Base-by-base conservation (phyloP, 2,113 vertebrate genomes). In the Trogon surrucura region DNA sequence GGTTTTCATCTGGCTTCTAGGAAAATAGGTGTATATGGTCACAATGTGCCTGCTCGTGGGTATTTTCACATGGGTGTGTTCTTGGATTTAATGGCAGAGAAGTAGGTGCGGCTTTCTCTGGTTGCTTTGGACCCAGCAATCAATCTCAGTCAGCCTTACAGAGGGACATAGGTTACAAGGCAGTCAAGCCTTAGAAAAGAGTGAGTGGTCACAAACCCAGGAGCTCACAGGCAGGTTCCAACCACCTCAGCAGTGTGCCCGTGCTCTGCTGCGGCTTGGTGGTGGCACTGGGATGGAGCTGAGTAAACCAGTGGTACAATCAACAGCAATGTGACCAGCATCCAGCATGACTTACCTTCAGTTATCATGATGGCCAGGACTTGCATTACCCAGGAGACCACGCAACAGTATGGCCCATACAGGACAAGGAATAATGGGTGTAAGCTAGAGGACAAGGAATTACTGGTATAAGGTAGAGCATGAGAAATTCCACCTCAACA, bases 1-100 rank as follows among this genome's bases (percentile, higher is more conserved):
- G 20, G 16, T 13, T 87, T 93, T 84, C 66, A 23, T 38, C 48
- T 45, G 73, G 50, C 32, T 92, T 96, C 84, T 60, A 91, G 86
- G 77, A 91, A 95, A 72, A 71, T 20, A 89, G 18, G 29, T 69
- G 32, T 27, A 11, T 50, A 11, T 1, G 0, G 60, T 60, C 48
- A 53, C 18, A 87, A 56, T 32, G 77, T 71, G 30, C 56, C 61
- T 70, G 20, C n/a, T 87, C 32, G 20, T 0, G 0, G 66, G 26
- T 48, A 38, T 85, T 87, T 87, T 72, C 57, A 10, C 48, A 22
- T 8, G 60, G 16, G 15, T 21, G 41, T 84, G 56, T 67, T 61
- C 25, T 44, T 78, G 19, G 32, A n/a, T 64, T 71, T 5, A 2
- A 32, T 4, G 1, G 25, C 60, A 88, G 60, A 81, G 32, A 12